Evolutionary conservation across 1,140 invertebrate genomes (phyloP), one percentile per base, ranked within the genome.

Genomic region (Lordiphosa stackelbergi): DNA sequence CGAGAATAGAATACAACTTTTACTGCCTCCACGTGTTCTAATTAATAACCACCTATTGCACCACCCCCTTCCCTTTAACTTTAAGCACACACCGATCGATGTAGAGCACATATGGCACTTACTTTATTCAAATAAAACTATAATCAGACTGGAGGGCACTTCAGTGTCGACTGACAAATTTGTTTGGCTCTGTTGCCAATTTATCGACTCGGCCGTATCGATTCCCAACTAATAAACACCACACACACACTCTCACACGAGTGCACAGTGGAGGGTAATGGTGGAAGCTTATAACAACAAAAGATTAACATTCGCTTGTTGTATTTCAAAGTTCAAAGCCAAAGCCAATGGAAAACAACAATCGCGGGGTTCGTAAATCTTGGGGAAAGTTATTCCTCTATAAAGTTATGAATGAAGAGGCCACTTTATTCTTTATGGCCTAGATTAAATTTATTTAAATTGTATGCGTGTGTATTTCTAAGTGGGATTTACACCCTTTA

Each of bases 401-500:
- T 31, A 31, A 31, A 31, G 5, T 7, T 5, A 31, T 31, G 28
- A 31, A 31, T 31, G 28, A 7, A 8, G 28, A 31, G 28, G 28
- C 28, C 28, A 31, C 28, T 38, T 13, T 46, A 10, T 11, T 24
- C 22, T 49, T 63, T 65, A 40, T 49, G 51, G 37, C 12, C 49
- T 59, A 64, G 36, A 65, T 13, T 43, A 40, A 36, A 35, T 34
- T 31, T 31, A 31, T 31, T 31, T 31, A 8, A 31, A 31, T 31
- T 31, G 28, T 31, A 3, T 8, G 5, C 8, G 5, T 12, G 22
- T 6, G 10, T 36, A 46, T n/a, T 31, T 66, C 35, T 72, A 79
- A 10, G 85, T 85, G 3, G 85, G 85, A 61, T 85, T 87, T 4
- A 73, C 64, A 5, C 87, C 87, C 54, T 88, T 87, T 36, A 63